phyloP scores from a whole-genome alignment of 2,113 vertebrate genomes.

The Girardinichthys multiradiatus region DNA sequence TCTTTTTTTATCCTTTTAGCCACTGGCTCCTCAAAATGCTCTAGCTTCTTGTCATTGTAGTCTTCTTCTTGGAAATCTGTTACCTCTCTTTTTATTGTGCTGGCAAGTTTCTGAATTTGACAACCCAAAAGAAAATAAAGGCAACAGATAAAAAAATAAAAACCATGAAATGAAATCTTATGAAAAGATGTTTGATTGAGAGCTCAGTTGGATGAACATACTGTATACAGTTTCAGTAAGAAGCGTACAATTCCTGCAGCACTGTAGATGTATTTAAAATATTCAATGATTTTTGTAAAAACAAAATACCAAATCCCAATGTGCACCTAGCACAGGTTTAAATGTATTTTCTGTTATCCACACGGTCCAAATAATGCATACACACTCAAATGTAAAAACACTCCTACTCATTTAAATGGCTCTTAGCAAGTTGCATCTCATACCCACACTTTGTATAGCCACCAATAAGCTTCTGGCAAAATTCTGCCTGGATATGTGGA shows the following conservation, averaged over 20 bases:
- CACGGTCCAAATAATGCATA: neutral
- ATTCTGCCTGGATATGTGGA: neutral
- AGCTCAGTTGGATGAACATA: neutral
- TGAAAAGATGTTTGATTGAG: neutral
- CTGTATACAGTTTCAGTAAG: neutral
- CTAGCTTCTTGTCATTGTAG: fast-evolving
- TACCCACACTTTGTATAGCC: neutral
- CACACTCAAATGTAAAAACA: neutral
- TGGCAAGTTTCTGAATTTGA: neutral
- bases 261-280: neutral
- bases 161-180: neutral
- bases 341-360: neutral
- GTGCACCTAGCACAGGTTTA: neutral
- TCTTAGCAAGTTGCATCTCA: neutral
- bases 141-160: neutral
- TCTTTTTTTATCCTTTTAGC: neutral
- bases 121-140: neutral
- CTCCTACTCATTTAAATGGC: neutral
- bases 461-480: neutral
- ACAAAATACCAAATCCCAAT: neutral
- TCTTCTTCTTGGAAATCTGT: neutral
- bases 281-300: neutral
- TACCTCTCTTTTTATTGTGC: neutral
- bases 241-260: neutral
- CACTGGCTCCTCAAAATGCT: neutral